phyloP scores from a whole-genome alignment of 2,888 invertebrate genomes.

The Linnaemya tessellans region DNA sequence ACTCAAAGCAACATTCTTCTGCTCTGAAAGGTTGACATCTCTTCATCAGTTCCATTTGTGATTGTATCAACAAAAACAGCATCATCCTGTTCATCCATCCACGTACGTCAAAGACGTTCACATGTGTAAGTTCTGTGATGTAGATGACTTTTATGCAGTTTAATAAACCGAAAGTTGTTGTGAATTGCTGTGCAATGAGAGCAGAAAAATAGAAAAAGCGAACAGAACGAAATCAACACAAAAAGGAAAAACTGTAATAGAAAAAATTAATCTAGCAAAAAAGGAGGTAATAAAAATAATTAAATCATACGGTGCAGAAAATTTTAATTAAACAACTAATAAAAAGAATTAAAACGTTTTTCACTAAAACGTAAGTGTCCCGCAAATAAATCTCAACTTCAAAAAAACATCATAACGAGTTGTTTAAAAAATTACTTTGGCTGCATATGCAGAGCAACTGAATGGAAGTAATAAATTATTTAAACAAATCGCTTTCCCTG shows the following conservation, averaged over 20 bases:
- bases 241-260: constrained; percentile 15
- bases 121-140: constrained; percentile 10
- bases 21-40: constrained; percentile 25
- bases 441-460: background rate
- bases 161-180: constrained; percentile 64
- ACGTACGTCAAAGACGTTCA: constrained; percentile 15
- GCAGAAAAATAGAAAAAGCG: constrained; percentile 15
- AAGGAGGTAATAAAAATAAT: constrained; percentile 42
- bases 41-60: constrained; percentile 17
- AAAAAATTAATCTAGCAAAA: background rate
- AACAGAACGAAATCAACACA: background rate
- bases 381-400: background rate
- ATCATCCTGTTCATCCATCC: constrained; percentile 27
- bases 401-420: background rate
- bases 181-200: constrained; percentile 34
- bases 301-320: constrained; percentile 49
- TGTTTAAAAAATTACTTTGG: background rate
- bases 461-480: too few species aligned
- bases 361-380: background rate
- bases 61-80: constrained; percentile 3
- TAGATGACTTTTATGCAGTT: constrained; percentile 58
- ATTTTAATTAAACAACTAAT: constrained; percentile 44
- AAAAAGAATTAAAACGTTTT: constrained; percentile 4
- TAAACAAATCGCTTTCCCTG: too few species aligned
- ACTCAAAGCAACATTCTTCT: constrained; percentile 45